Evolutionary conservation across 2,113 vertebrate genomes (phyloP).

Genomic region (Nettapus auritus): DNA sequence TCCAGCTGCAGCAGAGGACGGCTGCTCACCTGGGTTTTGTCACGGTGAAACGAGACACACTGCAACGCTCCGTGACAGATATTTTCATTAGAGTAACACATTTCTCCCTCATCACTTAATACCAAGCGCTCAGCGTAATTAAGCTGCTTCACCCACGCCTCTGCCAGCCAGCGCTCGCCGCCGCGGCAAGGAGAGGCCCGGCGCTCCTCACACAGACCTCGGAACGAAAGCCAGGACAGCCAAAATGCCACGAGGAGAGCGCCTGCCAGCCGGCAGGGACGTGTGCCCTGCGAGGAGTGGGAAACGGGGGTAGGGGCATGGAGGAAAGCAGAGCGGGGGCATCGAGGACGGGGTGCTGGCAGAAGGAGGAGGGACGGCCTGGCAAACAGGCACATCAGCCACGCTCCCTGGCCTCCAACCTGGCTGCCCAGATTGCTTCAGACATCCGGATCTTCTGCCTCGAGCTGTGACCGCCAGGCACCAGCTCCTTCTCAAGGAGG

Average conservation of each 20-base stretch:
- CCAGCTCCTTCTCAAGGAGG: not conserved
- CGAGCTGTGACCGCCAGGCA: not conserved
- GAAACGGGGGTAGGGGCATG: rapidly evolving
- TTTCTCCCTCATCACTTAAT: not conserved
- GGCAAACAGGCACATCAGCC: not conserved
- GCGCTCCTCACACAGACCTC: not conserved
- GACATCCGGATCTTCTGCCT: not conserved
- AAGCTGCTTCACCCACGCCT: not conserved
- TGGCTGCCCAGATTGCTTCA: not conserved
- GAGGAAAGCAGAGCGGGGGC: not conserved
- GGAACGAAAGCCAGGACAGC: not conserved
- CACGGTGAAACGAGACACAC: not conserved
- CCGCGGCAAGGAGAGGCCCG: rapidly evolving
- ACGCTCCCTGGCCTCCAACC: not conserved
- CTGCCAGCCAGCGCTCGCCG: not conserved
- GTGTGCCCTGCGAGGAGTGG: rapidly evolving
- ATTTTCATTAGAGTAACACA: not conserved
- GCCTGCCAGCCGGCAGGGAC: not conserved
- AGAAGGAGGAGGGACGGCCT: not conserved
- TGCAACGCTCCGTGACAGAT: not conserved
- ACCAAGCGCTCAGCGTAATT: not conserved
- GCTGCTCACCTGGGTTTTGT: constrained; percentile 14
- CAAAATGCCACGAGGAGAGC: rapidly evolving
- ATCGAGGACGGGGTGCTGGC: not conserved
- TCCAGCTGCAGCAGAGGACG: not conserved